Evolutionary conservation across 1,140 invertebrate genomes (phyloP), one percentile per base, ranked within the genome.

Genomic region (Megalopta genalis): DNA sequence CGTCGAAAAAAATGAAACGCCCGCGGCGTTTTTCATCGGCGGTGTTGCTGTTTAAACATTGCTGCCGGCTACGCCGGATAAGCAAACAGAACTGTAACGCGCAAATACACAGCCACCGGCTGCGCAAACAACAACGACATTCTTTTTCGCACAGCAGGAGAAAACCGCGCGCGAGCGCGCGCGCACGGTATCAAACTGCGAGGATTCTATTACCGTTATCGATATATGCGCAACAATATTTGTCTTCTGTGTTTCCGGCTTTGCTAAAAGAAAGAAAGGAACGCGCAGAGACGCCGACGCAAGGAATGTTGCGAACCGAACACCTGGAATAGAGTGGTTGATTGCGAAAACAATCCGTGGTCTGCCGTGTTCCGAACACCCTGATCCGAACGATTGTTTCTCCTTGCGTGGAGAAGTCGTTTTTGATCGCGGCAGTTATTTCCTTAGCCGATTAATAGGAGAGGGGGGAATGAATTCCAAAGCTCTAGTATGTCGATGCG

Each of bases 381-480:
- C 0, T 54, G 52, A 54, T 52, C 18, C 14, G 14, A 18, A 21
- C 18, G 16, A 32, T 32, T 4, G 32, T 4, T 32, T 32, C 32
- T 21, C 1, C 21, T 12, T 12, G 10, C 42, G 12, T 21, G 18
- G 18, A 21, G 21, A 54, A 3, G 16, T 0, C 5, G 49, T 54
- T 18, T 0, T 18, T 0, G 16, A 14, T 54, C 16, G 18, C 21
- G 6, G 5, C 5, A 54, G 32, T 4, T 10, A 23, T 14, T 14
- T 10, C 12, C n/a, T 71, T 52, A 54, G 71, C 63, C 63, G 71
- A 78, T 73, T 78, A 65, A 65, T 49, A 12, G 23, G 59, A 18
- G 59, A 32, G 32, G 32, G 1, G 71, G 68, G 72, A 73, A 84
- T 76, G 81, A 73, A 85, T 85, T 72, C 82, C 69, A 49, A 8